Conservation (phyloP, 2,888 invertebrate genomes). For the Lycocerus yunnanus region DNA sequence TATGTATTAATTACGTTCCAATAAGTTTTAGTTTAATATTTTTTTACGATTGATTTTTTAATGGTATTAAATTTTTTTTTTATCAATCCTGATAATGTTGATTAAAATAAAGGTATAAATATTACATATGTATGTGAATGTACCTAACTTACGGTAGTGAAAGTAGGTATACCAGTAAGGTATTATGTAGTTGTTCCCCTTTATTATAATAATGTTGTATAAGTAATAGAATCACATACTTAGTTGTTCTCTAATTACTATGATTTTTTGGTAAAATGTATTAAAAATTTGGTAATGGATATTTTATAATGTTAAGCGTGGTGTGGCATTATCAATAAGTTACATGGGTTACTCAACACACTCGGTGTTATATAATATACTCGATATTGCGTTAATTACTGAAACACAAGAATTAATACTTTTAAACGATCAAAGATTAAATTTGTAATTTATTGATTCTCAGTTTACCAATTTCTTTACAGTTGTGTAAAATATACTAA, state of each 20-base stretch:
- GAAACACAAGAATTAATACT: background rate
- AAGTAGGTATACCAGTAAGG: background rate
- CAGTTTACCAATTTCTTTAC: background rate
- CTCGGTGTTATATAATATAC: background rate
- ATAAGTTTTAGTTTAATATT: background rate
- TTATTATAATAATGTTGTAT: background rate
- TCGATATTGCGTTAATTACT: background rate
- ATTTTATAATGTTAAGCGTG: background rate
- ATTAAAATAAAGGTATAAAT: background rate
- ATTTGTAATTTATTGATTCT: background rate
- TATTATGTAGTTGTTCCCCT: background rate
- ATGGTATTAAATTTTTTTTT: background rate
- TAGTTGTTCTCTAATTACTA: background rate
- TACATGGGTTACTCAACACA: background rate
- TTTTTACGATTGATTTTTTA: background rate
- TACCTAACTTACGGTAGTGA: background rate
- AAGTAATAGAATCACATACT: background rate
- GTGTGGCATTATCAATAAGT: background rate
- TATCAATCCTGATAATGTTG: background rate
- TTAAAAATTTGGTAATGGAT: background rate
- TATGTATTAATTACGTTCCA: background rate
- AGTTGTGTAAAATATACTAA: background rate
- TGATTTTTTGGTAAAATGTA: background rate
- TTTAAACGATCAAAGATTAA: background rate
- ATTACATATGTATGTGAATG: background rate